phyloP scores from a whole-genome alignment of 2,113 vertebrate species.

The Toxotes jaculatrix region DNA sequence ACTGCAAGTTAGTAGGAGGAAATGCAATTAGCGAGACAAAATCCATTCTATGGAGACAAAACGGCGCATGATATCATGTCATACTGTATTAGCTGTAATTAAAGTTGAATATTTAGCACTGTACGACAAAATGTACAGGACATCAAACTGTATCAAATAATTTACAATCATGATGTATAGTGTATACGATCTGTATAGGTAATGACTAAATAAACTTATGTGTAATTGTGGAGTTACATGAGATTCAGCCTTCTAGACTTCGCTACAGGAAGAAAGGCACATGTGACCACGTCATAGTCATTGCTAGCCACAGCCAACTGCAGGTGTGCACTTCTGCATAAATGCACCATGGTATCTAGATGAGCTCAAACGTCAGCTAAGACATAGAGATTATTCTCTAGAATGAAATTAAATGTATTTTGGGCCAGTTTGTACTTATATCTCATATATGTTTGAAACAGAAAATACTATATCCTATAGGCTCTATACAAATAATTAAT shows the following conservation, averaged over 20 bases:
- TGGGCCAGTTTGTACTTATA: neutral
- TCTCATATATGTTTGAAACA: neutral
- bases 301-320: neutral
- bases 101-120: neutral
- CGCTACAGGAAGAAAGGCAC: neutral
- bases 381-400: neutral
- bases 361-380: neutral
- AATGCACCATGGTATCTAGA: neutral
- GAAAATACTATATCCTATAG: neutral
- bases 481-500: neutral
- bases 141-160: neutral
- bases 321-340: neutral
- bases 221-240: neutral
- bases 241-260: neutral
- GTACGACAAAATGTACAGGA: neutral
- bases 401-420: neutral
- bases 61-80: neutral
- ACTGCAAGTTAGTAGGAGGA: conserved; percentile 14
- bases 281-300: conserved; percentile 21
- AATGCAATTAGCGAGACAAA: conserved; percentile 16
- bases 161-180: neutral
- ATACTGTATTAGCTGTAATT: conserved; percentile 1
- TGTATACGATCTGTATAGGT: neutral
- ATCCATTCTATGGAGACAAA: neutral
- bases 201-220: no score